Evolutionary conservation across 2,797 vertebrate genomes (phyloP).

Genomic region (Momotus momota): DNA sequence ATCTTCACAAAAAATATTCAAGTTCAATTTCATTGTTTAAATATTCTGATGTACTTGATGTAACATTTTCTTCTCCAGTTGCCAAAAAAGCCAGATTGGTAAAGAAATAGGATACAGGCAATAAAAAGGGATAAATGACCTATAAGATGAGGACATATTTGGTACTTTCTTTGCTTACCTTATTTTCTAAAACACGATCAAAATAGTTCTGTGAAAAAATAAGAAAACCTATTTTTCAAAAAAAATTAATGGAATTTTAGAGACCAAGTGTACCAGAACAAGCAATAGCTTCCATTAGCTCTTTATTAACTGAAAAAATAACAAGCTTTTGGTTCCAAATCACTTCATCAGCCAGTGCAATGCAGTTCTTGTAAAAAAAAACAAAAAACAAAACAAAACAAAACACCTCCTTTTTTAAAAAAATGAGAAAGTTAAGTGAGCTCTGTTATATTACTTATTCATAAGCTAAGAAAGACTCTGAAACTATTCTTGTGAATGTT

Average conservation of each 20-base stretch:
- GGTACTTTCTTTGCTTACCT: background rate
- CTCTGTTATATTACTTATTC: background rate
- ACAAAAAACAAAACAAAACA: background rate
- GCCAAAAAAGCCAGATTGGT: background rate
- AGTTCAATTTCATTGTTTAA: background rate
- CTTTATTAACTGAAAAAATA: background rate
- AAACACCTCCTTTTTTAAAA: background rate
- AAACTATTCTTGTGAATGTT: background rate
- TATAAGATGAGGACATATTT: background rate
- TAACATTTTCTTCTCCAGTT: background rate
- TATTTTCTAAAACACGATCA: background rate
- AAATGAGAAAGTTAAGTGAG: background rate
- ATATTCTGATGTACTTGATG: background rate
- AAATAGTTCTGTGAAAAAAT: background rate
- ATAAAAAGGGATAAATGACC: background rate
- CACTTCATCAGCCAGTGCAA: background rate
- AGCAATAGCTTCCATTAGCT: background rate
- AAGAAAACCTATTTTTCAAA: background rate
- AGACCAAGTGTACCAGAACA: background rate
- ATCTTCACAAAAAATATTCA: background rate
- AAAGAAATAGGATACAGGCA: background rate
- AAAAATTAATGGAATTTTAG: background rate
- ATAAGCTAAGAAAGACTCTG: background rate
- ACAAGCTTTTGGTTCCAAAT: background rate
- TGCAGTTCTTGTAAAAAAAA: background rate